Evolutionary conservation across 2,888 invertebrate genomes (phyloP), one percentile per base, ranked within the genome.

Genomic region (Diarsia mendica): DNA sequence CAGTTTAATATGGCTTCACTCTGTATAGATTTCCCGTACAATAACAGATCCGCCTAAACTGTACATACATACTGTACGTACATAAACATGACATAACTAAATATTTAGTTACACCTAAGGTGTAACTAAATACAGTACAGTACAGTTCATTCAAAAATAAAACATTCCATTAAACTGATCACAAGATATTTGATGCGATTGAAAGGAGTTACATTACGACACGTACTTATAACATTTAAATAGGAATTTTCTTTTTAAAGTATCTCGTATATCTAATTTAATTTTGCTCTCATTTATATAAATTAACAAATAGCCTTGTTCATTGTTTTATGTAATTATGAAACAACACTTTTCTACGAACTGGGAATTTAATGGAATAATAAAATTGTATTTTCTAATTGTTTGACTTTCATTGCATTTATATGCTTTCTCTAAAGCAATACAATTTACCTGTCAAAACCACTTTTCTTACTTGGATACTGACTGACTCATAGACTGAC

Each of bases 401-500:
- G 23, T 65, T 80, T 68, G 23, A 20, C 71, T 83, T 77, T 77
- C 69, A 53, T 63, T 69, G 23, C 78, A 72, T 70, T 73, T 63
- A 71, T 18, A 39, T n/a, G 51, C 72, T 83, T 81, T 77, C 82
- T 58, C 63, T 51, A 66, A 33, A 64, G 33, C 15, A 55, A 20
- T 49, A 68, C 67, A 73, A 70, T 71, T 75, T 70, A 15, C 55
- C n/a, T 61, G 63, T 75, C 44, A 3, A 53, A 63, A 49, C 67
- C 48, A 80, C 55, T 71, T 70, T 83, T 76, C 71, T n/a, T n/a
- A 13, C 33, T 72, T 65, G 55, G 65, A 76, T 58, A 65, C n/a
- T 64, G 60, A 72, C n/a, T 77, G 74, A 85, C 72, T 64, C n/a
- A n/a, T n/a, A n/a, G n/a, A 46, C 74, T 72, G 49, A 83, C n/a